Evolutionary conservation across 2,113 vertebrate species (phyloP).

Genomic region (Bungarus multicinctus): DNA sequence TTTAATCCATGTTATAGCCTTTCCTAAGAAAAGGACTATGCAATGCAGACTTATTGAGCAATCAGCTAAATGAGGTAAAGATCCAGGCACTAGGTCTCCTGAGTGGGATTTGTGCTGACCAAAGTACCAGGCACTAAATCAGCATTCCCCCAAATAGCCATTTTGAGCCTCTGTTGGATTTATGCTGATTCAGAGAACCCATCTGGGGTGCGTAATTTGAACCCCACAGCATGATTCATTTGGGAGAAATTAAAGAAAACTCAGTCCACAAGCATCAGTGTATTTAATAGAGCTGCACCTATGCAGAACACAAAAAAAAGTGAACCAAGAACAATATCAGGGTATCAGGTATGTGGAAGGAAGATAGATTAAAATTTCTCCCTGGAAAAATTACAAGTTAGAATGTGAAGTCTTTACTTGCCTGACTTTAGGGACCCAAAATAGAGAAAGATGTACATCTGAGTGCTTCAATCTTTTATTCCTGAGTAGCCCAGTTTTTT

Average conservation of each 20-base stretch:
- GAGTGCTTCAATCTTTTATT: not conserved
- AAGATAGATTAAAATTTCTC: not conserved
- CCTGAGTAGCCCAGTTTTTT: not conserved
- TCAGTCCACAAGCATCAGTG: no score
- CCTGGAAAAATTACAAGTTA: not conserved
- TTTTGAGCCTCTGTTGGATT: no score
- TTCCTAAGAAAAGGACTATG: not conserved
- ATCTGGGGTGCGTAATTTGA: no score
- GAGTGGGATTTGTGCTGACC: not conserved
- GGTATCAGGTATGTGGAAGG: not conserved
- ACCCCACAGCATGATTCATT: no score
- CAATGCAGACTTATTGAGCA: not conserved
- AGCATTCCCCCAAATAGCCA: no score
- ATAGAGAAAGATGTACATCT: not conserved
- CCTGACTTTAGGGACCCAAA: not conserved
- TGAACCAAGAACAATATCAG: no score
- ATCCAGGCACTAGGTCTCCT: not conserved
- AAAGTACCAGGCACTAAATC: no score
- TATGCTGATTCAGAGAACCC: no score
- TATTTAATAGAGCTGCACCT: no score
- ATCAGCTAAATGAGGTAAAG: not conserved
- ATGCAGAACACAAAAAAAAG: no score
- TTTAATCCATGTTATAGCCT: not conserved
- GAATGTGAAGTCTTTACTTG: not conserved
- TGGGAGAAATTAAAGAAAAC: no score